Percentiles rank a stretch among this genome's conserved stretches.
These are phyloP conservation scores for Centruroides sculpturatus DNA, from an alignment of 1,140 invertebrate species.

Conservation along the genomic window DNA sequence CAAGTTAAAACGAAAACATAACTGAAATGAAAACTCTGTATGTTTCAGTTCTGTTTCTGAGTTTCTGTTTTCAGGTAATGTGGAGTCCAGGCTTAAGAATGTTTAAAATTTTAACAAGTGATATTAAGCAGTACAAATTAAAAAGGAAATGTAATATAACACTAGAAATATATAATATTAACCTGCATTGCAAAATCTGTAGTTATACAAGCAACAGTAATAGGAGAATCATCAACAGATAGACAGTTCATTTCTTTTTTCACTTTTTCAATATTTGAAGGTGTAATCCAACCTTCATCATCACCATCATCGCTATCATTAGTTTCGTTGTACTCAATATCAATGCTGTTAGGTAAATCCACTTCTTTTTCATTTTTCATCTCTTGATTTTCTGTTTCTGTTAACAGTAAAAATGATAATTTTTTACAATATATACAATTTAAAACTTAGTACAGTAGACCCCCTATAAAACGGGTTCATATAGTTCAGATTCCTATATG, in stretches of 20 bases:
- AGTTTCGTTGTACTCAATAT: constrained; percentile 9
- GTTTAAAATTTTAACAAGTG: too few species aligned
- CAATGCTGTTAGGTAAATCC: constrained; percentile 21
- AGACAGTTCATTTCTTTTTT: constrained; percentile 48
- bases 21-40: too few species aligned
- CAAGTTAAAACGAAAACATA: too few species aligned
- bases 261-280: constrained; percentile 57
- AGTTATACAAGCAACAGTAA: constrained; percentile 76
- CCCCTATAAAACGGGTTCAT: too few species aligned
- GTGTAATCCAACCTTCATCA: constrained; percentile 71
- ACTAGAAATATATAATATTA: constrained; percentile 8
- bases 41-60: too few species aligned
- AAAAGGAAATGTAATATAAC: too few species aligned
- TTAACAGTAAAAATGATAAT: background rate
- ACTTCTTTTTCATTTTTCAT: constrained; percentile 14
- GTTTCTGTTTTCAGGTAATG: too few species aligned
- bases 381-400: constrained; percentile 4
- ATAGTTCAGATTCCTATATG: too few species aligned
- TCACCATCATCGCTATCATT: constrained; percentile 35
- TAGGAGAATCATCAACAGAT: constrained; percentile 14
- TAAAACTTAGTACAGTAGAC: constrained; percentile 7
- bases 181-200: constrained; percentile 90
- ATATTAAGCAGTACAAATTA: too few species aligned
- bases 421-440: background rate
- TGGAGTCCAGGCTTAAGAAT: too few species aligned